Base-by-base conservation (phyloP, 2,113 vertebrate genomes). In the Panthera tigris region DNA sequence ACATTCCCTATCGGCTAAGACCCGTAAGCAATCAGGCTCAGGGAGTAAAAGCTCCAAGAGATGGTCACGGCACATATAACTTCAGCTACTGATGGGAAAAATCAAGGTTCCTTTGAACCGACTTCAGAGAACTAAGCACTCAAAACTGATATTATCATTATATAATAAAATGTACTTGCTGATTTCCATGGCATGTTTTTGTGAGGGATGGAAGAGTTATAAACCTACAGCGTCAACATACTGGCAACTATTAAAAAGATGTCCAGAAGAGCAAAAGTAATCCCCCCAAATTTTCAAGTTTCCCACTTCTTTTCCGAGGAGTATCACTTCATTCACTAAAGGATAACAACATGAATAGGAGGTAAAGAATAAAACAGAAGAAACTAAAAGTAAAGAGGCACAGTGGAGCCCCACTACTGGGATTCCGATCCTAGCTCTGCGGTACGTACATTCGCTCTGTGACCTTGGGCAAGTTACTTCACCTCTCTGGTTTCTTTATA, bases 11-110 rank as follows among this genome's bases (percentile, higher is more conserved):
- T 12, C 57, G 19, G 27, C 55, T 0, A 1, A 45, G 23, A 88
- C 3, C 29, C 9, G 3, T 25, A 45, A 68, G 23, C 23, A 61
- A 41, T 14, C 11, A 39, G 10, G 10, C 0, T 5, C 7, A 86
- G 25, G 15, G 9, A 69, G 25, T 45, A 16, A 69, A 76, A 78
- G 55, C 29, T 45, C 11, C 45, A n/a, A 50, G 11, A 81, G 23
- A 23, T 0, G 18, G 27, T 33, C 39, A 79, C 0, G 41, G 12
- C 2, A 19, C 27, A 3, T 6, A 1, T 5, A 57, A 31, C 41
- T 8, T 83, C 27, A 65, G 79, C 48, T 76, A 45, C 1, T 3
- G 4, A 61, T 9, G 2, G 18, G 15, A 52, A n/a, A 65, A 68
- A 18, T 1, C 21, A 2, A 66, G 61, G 11, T 45, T 89, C 39